Conservation (phyloP, 2,113 vertebrate genomes). For the Phaethon lepturus region DNA sequence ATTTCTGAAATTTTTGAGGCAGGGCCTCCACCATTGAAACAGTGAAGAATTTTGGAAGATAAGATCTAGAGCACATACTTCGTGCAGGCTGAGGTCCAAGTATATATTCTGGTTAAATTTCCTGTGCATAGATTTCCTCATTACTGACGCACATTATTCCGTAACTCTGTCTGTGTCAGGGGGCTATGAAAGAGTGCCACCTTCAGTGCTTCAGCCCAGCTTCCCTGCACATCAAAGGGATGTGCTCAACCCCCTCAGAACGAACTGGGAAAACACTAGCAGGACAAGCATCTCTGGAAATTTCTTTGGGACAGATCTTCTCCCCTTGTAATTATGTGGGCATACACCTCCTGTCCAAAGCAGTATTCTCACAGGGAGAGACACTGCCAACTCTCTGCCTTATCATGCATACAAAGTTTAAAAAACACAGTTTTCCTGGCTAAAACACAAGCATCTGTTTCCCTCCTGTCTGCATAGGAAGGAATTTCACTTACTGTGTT, state of each 20-base stretch:
- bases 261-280: neutral
- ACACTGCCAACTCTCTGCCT: conserved; percentile 18
- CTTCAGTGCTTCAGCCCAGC: neutral
- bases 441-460: neutral
- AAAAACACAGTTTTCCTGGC: neutral
- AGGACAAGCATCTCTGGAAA: neutral
- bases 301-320: neutral
- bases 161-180: neutral
- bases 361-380: neutral
- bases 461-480: conserved; percentile 22
- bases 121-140: neutral
- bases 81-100: conserved; percentile 9
- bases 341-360: conserved; percentile 2
- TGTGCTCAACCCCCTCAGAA: neutral
- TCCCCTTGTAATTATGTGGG: neutral
- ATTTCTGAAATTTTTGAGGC: conserved; percentile 55
- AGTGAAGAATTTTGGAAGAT: conserved; percentile 42
- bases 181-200: neutral
- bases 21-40: neutral
- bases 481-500: neutral
- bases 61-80: conserved; percentile 34
- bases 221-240: neutral
- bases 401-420: neutral
- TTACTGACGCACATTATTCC: neutral
- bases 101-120: neutral